phyloP scores from a whole-genome alignment of 1,140 invertebrate genomes.

The Monochamus saltuarius region DNA sequence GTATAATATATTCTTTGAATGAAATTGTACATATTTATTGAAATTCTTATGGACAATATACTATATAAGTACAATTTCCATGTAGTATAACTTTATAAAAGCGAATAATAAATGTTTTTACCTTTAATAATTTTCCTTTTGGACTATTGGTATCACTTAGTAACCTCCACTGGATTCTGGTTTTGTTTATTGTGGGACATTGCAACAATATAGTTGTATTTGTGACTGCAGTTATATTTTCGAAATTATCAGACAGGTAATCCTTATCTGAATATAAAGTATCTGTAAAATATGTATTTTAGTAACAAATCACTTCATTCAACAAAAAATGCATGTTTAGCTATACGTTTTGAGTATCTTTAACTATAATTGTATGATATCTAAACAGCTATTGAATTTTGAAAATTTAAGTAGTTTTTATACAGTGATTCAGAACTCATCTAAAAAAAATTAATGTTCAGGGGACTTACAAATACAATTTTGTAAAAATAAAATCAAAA shows the following conservation, averaged over 20 bases:
- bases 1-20: too few relatives aligned
- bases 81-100: not conserved
- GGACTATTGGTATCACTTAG: not conserved
- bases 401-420: too few relatives aligned
- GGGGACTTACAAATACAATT: too few relatives aligned
- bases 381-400: too few relatives aligned
- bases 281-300: conserved; percentile 1
- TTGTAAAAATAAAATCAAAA: too few relatives aligned
- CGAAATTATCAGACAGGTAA: not conserved
- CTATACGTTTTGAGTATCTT: too few relatives aligned
- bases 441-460: too few relatives aligned
- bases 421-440: too few relatives aligned
- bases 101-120: not conserved
- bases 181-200: not conserved
- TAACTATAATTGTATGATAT: too few relatives aligned
- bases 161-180: not conserved
- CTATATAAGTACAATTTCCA: not conserved
- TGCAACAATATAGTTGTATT: not conserved
- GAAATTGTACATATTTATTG: too few relatives aligned
- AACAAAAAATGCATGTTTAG: too few relatives aligned
- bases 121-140: not conserved
- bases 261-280: not conserved
- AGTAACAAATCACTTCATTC: too few relatives aligned
- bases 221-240: conserved; percentile 1
- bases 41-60: not conserved